Conservation (phyloP, 2,113 vertebrate genomes). For the Hyaena hyaena region DNA sequence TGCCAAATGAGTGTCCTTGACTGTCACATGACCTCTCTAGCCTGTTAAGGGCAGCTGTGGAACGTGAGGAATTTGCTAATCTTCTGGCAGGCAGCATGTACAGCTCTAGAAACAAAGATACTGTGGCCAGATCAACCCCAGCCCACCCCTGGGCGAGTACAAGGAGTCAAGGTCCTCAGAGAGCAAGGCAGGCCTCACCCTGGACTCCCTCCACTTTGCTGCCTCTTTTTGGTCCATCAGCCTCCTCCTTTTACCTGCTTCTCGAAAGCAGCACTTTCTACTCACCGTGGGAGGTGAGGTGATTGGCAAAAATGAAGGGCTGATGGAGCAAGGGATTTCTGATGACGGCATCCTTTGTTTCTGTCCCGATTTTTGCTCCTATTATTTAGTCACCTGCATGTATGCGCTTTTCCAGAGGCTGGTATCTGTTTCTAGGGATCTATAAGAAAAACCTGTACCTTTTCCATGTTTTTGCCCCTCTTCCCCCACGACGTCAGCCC, state of each 20-base stretch:
- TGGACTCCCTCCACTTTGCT: neutral
- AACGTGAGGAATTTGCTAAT: slow-evolving; percentile 73
- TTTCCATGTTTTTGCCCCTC: neutral
- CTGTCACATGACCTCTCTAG: neutral
- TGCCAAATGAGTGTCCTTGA: slow-evolving; percentile 22
- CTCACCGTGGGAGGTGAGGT: neutral
- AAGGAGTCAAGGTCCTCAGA: neutral
- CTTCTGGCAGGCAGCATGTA: slow-evolving; percentile 48
- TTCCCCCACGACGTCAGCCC: neutral
- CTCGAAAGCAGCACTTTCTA: neutral
- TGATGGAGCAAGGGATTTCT: slow-evolving; percentile 48
- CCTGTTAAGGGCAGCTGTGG: neutral
- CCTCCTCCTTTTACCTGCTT: neutral
- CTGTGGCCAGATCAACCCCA: neutral
- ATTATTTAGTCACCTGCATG: neutral
- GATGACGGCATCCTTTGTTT: neutral
- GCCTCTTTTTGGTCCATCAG: neutral
- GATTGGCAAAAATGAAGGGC: slow-evolving; percentile 54
- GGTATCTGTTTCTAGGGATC: neutral
- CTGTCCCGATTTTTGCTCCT: neutral
- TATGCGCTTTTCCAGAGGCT: neutral
- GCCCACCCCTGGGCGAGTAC: neutral
- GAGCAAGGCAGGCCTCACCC: neutral
- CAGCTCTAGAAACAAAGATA: slow-evolving; percentile 24
- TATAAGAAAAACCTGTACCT: neutral